A percentile compares a stretch with the other conserved stretches of the same genome.
These are phyloP conservation scores for Epizoanthus scotinus DNA, from an alignment of 92 coral and sea anemone genomes.

Conservation along the genomic window DNA sequence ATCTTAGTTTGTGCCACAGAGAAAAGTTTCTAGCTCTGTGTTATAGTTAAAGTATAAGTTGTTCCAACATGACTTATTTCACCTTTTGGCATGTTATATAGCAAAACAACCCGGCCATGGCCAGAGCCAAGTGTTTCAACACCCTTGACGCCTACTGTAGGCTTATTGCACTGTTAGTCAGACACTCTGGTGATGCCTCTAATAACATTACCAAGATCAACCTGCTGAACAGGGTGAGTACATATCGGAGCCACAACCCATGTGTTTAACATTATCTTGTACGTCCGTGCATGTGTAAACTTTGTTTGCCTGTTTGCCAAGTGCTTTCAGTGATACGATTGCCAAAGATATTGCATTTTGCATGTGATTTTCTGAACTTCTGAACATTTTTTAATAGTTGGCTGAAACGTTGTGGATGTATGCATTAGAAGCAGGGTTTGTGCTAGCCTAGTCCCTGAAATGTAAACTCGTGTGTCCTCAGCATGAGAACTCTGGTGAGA, in stretches of 20 bases:
- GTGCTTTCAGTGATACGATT: no score
- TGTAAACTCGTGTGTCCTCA: no score
- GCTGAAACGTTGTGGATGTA: background rate
- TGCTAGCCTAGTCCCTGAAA: background rate
- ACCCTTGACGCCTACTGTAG: slow-evolving; percentile 96
- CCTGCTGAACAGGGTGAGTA: slow-evolving; percentile 90
- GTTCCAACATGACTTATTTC: no score
- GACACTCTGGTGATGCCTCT: slow-evolving; percentile 97
- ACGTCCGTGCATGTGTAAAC: no score
- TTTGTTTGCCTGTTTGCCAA: no score
- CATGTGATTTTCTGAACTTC: background rate
- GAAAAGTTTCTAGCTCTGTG: no score
- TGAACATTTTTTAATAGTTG: background rate
- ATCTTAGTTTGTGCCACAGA: no score
- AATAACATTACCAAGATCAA: slow-evolving; percentile 96
- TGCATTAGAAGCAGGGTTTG: background rate
- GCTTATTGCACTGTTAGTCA: slow-evolving; percentile 86
- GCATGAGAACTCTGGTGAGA: no score
- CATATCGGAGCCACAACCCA: no score
- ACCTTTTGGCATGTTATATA: slow-evolving; percentile 16
- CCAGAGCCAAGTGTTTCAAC: slow-evolving; percentile 93
- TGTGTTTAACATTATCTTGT: no score
- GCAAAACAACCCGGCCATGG: slow-evolving; percentile 86
- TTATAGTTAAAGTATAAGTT: background rate
- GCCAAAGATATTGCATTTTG: no score